Conservation (phyloP, 2,888 invertebrate species). For the Callinectes sapidus region DNA sequence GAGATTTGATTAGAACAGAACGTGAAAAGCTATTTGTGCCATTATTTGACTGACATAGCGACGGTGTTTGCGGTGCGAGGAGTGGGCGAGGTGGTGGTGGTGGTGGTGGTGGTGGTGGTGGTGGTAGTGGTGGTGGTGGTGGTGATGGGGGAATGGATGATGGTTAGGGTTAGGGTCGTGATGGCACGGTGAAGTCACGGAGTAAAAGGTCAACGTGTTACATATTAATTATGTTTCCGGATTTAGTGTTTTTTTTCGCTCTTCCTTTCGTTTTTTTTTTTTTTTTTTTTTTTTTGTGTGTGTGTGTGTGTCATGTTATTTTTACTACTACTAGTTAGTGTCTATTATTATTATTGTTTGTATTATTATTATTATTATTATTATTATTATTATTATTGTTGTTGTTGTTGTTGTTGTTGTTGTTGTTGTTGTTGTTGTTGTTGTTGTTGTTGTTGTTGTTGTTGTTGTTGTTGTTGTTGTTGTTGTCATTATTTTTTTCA, state of each 20-base stretch:
- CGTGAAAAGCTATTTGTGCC: slow-evolving; percentile 21
- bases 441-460: too few species aligned
- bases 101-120: background rate
- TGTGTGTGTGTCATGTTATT: too few species aligned
- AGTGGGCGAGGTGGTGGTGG: background rate
- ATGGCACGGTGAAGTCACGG: background rate
- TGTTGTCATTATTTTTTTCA: too few species aligned
- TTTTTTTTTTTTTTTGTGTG: too few species aligned
- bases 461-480: too few species aligned
- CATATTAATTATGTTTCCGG: background rate
- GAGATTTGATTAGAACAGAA: slow-evolving; percentile 21
- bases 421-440: too few species aligned
- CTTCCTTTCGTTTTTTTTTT: too few species aligned
- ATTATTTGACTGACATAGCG: background rate
- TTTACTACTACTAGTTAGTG: background rate
- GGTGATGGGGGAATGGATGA: background rate
- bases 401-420: too few species aligned
- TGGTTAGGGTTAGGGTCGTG: background rate
- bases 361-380: background rate
- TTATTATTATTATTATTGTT: too few species aligned
- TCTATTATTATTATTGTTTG: background rate
- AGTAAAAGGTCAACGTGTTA: background rate
- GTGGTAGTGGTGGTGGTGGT: background rate
- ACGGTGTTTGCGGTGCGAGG: background rate
- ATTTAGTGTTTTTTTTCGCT: background rate